Percentiles rank a stretch among this genome's conserved stretches.
Evolutionary conservation across 2,888 invertebrate genomes (phyloP).

Genomic region (Lycophotia porphyrea): DNA sequence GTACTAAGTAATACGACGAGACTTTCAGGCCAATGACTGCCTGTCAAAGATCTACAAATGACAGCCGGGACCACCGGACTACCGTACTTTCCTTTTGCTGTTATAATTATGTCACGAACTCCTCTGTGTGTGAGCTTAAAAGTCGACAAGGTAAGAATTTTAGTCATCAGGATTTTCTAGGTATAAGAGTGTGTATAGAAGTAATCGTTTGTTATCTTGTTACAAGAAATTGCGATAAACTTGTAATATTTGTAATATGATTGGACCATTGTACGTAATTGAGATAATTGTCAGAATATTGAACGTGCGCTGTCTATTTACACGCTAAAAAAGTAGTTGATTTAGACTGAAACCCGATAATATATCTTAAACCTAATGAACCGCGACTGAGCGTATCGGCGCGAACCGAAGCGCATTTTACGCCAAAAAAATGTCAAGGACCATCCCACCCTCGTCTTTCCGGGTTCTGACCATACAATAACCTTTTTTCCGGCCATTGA

Average conservation of each 20-base stretch:
- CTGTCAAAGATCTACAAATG: no score
- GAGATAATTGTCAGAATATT: neutral
- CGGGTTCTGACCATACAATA: constrained; percentile 2
- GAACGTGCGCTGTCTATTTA: neutral
- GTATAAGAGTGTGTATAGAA: no score
- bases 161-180: no score
- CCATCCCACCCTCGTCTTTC: constrained; percentile 17
- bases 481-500: constrained; percentile 7
- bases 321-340: neutral
- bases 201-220: no score
- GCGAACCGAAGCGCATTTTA: neutral
- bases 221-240: neutral
- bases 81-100: no score
- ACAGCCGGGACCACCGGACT: no score
- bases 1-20: no score
- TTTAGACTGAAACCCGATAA: neutral
- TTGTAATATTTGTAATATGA: neutral
- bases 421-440: constrained; percentile 23
- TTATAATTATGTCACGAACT: no score
- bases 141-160: no score
- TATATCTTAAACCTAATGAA: neutral
- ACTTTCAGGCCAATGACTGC: no score
- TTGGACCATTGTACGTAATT: neutral
- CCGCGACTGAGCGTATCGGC: neutral
- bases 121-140: no score